Evolutionary conservation across 2,797 vertebrate genomes (phyloP).

Genomic region (Cuniculus paca): DNA sequence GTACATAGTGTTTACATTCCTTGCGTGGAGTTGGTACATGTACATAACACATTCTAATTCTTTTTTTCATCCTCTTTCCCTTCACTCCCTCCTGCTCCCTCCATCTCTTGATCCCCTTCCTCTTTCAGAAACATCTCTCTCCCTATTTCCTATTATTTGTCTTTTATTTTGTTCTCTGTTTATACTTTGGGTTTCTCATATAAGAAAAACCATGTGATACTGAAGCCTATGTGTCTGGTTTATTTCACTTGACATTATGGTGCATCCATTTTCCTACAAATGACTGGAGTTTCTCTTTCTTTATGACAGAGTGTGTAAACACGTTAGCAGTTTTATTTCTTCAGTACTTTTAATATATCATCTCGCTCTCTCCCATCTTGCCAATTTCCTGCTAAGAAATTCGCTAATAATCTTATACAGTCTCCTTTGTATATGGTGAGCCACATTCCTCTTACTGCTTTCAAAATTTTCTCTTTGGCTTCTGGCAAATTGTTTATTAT

Average conservation of each 20-base stretch:
- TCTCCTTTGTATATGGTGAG: neutral
- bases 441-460: neutral
- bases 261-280: neutral
- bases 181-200: neutral
- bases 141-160: neutral
- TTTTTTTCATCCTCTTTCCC: neutral
- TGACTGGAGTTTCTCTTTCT: neutral
- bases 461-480: neutral
- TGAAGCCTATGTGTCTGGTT: neutral
- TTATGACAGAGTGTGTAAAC: neutral
- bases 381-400: neutral
- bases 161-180: neutral
- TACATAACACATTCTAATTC: neutral
- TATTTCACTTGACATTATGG: neutral
- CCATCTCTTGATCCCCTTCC: neutral
- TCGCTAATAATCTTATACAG: neutral
- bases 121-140: neutral
- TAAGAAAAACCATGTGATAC: neutral
- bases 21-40: neutral
- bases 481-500: neutral
- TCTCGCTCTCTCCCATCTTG: neutral
- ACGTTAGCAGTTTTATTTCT: neutral
- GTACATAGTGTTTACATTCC: neutral
- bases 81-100: neutral
- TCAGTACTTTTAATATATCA: neutral